phyloP scores from a whole-genome alignment of 2,888 invertebrate genomes.

The Coremacera marginata region DNA sequence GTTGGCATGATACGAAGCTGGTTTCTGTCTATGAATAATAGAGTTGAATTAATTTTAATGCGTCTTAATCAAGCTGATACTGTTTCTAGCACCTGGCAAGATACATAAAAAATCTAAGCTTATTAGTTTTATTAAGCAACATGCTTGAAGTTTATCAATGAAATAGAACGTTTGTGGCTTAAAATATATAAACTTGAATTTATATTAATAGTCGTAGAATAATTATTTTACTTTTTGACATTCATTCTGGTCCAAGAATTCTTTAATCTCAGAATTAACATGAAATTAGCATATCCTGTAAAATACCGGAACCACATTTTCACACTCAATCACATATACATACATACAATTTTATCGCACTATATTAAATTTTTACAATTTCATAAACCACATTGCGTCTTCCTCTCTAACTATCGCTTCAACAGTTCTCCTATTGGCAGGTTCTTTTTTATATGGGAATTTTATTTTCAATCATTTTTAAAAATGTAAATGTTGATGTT shows the following conservation, averaged over 20 bases:
- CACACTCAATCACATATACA: conserved; percentile 6
- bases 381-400: background rate
- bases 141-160: background rate
- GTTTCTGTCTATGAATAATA: too few relatives aligned
- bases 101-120: background rate
- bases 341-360: background rate
- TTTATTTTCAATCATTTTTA: background rate
- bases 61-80: too few relatives aligned
- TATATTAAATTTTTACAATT: background rate
- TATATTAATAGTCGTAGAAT: background rate
- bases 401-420: background rate
- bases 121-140: conserved; percentile 21
- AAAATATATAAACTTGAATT: background rate
- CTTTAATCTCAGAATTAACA: too few relatives aligned
- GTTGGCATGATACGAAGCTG: too few relatives aligned
- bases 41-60: too few relatives aligned
- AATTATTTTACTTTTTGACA: too few relatives aligned
- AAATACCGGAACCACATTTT: background rate
- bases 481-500: background rate
- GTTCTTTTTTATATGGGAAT: background rate
- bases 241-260: too few relatives aligned
- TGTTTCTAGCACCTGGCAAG: too few relatives aligned
- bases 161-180: conserved; percentile 30
- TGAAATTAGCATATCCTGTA: too few relatives aligned
- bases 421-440: background rate